Evolutionary conservation across 2,113 vertebrate species (phyloP).

Genomic region (Platysternon megacephalum): DNA sequence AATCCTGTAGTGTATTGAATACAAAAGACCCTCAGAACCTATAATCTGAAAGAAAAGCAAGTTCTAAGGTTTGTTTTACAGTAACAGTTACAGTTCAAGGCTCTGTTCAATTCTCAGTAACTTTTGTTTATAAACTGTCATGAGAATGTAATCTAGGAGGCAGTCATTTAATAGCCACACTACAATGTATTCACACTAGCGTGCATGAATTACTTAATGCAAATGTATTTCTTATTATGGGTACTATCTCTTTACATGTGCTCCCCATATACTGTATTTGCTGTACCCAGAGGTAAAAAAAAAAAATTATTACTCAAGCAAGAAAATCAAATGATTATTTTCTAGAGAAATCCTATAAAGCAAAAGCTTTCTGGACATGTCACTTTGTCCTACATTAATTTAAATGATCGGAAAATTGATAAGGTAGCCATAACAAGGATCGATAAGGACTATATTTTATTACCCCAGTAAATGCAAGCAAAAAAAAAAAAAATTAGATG

Average conservation of each 20-base stretch:
- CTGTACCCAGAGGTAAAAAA: neutral
- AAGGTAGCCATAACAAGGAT: neutral
- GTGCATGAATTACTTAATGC: neutral
- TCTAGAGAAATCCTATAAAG: neutral
- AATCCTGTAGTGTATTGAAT: neutral
- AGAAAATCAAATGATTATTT: neutral
- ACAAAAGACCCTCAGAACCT: neutral
- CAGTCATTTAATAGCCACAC: neutral
- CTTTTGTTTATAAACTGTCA: conserved; percentile 32
- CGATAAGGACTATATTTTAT: neutral
- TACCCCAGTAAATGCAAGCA: neutral
- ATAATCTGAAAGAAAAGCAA: neutral
- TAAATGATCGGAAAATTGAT: conserved; percentile 30
- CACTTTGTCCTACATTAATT: conserved; percentile 5
- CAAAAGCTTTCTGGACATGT: conserved; percentile 5
- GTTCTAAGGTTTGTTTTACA: conserved; percentile 5
- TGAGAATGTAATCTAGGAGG: conserved; percentile 29
- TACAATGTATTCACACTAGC: neutral
- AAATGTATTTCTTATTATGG: neutral
- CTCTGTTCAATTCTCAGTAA: conserved; percentile 17
- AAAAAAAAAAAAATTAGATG: conserved; percentile 30
- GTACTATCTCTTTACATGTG: neutral
- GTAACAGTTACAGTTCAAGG: conserved; percentile 16
- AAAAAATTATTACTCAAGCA: neutral
- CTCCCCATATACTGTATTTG: neutral